A percentile compares a stretch with the other conserved stretches of the same genome.
Evolutionary conservation across 92 coral and sea anemone species (phyloP).

Genomic region (Porites rus): DNA sequence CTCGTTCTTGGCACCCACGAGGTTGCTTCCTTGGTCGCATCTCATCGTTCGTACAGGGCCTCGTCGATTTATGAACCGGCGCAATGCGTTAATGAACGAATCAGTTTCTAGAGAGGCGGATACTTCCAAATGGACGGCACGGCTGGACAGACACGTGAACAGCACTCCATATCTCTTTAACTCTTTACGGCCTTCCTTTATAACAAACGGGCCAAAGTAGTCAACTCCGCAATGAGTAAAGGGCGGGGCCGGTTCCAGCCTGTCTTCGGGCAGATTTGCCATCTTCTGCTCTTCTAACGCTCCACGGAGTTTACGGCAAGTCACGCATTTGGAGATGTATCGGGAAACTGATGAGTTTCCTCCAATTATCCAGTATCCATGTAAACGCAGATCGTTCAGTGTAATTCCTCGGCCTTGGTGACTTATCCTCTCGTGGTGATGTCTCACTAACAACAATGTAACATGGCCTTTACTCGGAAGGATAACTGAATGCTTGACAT

Average conservation of each 20-base stretch:
- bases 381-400: slow-evolving; percentile 4
- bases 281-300: slow-evolving; percentile 27
- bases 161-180: slow-evolving; percentile 35
- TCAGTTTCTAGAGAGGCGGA: slow-evolving; percentile 16
- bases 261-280: slow-evolving; percentile 41
- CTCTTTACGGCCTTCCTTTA: slow-evolving; percentile 44
- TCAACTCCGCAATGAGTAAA: slow-evolving; percentile 41
- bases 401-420: slow-evolving; percentile 52
- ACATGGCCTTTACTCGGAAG: slow-evolving; percentile 39
- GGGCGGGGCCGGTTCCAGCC: slow-evolving; percentile 42
- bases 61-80: slow-evolving; percentile 34
- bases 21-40: slow-evolving; percentile 35
- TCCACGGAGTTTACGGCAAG: slow-evolving; percentile 34
- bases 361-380: slow-evolving; percentile 35
- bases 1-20: slow-evolving; percentile 40
- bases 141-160: neutral
- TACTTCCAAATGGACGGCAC: slow-evolving; percentile 31
- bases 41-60: slow-evolving; percentile 28
- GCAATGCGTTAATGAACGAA: slow-evolving; percentile 47
- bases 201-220: slow-evolving; percentile 25
- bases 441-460: slow-evolving; percentile 1
- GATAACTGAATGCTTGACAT: slow-evolving; percentile 41
- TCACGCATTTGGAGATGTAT: slow-evolving; percentile 39
- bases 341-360: slow-evolving; percentile 23
- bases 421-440: neutral